Conservation (phyloP, 37 sponge, comb jelly and placozoan species). For the Halichondria panicea region DNA sequence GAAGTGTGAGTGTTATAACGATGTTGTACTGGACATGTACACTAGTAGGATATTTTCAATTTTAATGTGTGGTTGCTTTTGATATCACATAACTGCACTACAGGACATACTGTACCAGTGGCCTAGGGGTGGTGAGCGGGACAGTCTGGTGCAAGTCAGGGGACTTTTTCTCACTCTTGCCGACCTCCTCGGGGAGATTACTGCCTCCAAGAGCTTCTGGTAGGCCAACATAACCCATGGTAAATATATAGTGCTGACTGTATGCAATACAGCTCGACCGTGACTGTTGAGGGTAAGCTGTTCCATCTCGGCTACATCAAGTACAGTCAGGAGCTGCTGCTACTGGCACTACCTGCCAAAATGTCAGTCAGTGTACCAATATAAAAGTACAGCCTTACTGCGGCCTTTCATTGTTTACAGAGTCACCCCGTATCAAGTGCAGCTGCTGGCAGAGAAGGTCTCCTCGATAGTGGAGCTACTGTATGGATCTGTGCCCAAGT, state of each 20-base stretch:
- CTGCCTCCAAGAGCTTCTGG: conserved; percentile 5
- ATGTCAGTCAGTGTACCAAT: not conserved
- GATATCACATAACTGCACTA: not conserved
- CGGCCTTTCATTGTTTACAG: not conserved
- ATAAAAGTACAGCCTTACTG: not conserved
- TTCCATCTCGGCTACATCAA: conserved; percentile 37
- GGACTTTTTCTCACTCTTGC: conserved; percentile 63
- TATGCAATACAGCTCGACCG: conserved; percentile 23
- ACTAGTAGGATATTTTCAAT: not conserved
- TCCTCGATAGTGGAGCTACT: conserved; percentile 7
- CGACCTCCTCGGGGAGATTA: conserved; percentile 27
- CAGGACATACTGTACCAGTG: conserved; percentile 52
- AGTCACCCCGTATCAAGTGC: conserved; percentile 27
- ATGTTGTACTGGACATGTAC: not conserved
- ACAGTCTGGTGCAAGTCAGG: conserved; percentile 23
- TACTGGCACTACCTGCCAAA: conserved; percentile 54
- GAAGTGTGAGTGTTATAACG: conserved; percentile 28
- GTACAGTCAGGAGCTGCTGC: conserved; percentile 55
- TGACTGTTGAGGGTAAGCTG: conserved; percentile 16
- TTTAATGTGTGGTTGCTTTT: not conserved
- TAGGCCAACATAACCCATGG: not conserved
- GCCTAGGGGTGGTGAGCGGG: not conserved
- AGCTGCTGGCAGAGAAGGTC: conserved; percentile 18
- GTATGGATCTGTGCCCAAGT: conserved; percentile 36
- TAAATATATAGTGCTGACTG: not conserved